A percentile compares a stretch with the other conserved stretches of the same genome.
phyloP scores from a whole-genome alignment of 2,888 invertebrate species.

The Drepanosiphum platanoidis region DNA sequence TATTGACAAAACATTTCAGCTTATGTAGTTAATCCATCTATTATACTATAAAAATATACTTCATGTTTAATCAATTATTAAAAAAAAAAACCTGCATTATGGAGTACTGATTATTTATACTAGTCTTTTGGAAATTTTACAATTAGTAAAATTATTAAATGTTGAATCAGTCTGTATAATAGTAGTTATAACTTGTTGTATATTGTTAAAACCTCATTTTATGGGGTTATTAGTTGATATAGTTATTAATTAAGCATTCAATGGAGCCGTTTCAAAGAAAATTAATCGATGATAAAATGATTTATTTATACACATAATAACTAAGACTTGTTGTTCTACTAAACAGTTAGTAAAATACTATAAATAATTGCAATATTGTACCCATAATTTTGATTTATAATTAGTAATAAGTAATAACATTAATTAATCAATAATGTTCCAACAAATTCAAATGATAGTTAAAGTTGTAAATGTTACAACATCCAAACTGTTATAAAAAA shows the following conservation, averaged over 20 bases:
- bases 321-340: background rate
- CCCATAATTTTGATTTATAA: too few relatives aligned
- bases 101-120: constrained; percentile 42
- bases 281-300: background rate
- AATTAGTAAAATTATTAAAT: constrained; percentile 11
- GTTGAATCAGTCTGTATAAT: background rate
- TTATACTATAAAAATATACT: constrained; percentile 5
- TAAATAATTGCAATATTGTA: too few relatives aligned
- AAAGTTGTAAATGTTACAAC: too few relatives aligned
- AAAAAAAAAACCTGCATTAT: background rate
- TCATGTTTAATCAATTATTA: background rate
- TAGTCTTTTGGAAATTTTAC: constrained; percentile 32
- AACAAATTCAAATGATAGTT: too few relatives aligned
- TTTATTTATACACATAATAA: background rate
- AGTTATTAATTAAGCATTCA: too few relatives aligned
- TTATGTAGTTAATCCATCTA: constrained; percentile 3
- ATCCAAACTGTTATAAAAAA: too few relatives aligned
- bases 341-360: too few relatives aligned
- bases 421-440: too few relatives aligned
- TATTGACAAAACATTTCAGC: background rate
- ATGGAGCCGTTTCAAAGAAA: background rate
- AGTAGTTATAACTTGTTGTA: background rate
- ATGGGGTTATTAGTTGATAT: too few relatives aligned
- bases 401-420: too few relatives aligned
- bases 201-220: background rate